Conservation (phyloP, 1,140 invertebrate genomes). For the Ylistrum balloti region DNA sequence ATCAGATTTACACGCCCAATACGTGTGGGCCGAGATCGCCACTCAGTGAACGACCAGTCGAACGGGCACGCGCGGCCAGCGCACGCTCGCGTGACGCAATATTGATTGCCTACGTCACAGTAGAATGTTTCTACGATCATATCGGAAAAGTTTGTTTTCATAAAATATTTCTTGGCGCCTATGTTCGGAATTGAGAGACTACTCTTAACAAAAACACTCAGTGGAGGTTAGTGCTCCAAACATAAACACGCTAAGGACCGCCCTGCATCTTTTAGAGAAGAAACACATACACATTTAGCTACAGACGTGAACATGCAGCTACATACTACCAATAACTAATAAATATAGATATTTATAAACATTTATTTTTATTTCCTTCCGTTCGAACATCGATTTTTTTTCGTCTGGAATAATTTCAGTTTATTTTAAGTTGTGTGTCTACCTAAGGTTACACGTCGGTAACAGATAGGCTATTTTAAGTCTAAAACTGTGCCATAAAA, state of each 20-base stretch:
- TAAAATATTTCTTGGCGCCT: not conserved
- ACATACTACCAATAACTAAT: not conserved
- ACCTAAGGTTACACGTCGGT: not conserved
- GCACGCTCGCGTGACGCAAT: not conserved
- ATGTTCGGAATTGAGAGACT: not conserved
- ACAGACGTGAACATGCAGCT: not conserved
- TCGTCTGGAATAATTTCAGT: not conserved
- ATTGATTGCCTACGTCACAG: not conserved
- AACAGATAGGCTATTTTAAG: conserved; percentile 25
- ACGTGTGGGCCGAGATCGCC: not conserved
- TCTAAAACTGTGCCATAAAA: not conserved
- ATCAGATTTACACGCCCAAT: not conserved
- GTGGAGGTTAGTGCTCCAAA: not conserved
- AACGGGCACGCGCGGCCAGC: not conserved
- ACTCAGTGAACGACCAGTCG: conserved; percentile 15
- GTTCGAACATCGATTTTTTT: conserved; percentile 11
- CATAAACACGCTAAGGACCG: not conserved
- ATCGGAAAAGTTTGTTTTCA: conserved; percentile 33
- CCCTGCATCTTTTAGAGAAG: not conserved
- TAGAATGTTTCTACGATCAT: not conserved
- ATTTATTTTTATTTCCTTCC: not conserved
- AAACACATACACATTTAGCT: not conserved
- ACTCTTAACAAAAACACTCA: not conserved
- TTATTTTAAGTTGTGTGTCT: conserved; percentile 5
- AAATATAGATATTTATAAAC: conserved; percentile 4